phyloP scores from a whole-genome alignment of 2,797 vertebrate genomes.

The Tympanoctomys barrerae region DNA sequence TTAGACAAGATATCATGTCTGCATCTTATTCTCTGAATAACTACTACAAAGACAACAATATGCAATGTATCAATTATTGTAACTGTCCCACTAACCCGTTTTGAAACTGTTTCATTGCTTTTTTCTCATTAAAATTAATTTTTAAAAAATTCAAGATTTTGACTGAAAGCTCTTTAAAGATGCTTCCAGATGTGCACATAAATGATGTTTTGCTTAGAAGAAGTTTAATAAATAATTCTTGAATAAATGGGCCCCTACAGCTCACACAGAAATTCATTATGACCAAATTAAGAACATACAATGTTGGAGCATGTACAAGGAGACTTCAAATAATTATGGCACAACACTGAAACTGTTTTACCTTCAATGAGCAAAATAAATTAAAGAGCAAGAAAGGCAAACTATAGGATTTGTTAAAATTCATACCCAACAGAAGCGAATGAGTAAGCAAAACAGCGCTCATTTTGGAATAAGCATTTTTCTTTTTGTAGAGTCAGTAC shows the following conservation, averaged over 20 bases:
- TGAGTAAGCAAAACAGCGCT: background rate
- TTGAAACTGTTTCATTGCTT: no score
- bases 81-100: no score
- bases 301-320: background rate
- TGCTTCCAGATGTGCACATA: background rate
- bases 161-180: background rate
- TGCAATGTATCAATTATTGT: no score
- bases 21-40: no score
- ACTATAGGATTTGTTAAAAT: background rate
- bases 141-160: background rate
- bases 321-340: background rate
- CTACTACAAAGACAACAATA: no score
- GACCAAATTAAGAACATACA: background rate
- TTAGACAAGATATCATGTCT: no score
- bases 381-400: background rate
- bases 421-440: background rate
- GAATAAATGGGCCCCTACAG: background rate
- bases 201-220: background rate
- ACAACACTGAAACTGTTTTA: background rate
- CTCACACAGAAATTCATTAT: background rate
- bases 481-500: background rate
- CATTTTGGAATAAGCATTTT: background rate
- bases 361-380: slow-evolving; percentile 9
- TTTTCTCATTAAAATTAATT: no score
- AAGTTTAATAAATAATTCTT: slow-evolving; percentile 1